Conservation (phyloP, 2,797 vertebrate genomes). For the Gymnoscopelus braueri region DNA sequence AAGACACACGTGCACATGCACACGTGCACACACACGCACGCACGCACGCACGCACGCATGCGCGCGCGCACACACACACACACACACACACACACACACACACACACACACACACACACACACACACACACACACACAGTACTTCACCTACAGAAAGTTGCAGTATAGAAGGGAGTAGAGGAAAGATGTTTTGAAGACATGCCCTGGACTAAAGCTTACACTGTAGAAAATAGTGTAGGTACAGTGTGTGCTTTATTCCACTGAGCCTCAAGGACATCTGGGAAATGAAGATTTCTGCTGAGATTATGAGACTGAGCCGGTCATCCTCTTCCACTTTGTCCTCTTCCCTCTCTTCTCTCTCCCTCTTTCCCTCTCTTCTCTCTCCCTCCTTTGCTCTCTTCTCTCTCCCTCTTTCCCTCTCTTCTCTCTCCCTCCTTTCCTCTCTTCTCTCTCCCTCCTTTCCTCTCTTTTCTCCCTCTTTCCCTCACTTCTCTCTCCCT, state of each 20-base stretch:
- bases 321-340: background rate
- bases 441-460: no score
- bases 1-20: no score
- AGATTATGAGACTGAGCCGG: background rate
- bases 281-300: constrained; percentile 1
- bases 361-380: background rate
- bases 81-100: constrained; percentile 3
- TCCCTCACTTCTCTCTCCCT: background rate
- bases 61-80: background rate
- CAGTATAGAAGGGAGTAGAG: background rate
- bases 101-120: constrained; percentile 3
- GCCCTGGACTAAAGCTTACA: background rate
- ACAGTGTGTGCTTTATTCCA: background rate
- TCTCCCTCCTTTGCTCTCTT: no score
- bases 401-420: background rate
- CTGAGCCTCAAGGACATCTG: background rate
- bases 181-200: constrained; percentile 8
- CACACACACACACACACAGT: background rate
- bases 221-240: background rate
- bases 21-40: no score
- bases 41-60: no score
- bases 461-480: background rate
- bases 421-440: background rate
- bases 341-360: no score
- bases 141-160: constrained; percentile 24